Evolutionary conservation across 2,113 vertebrate species (phyloP).

Genomic region (Brachyhypopomus gauderio): DNA sequence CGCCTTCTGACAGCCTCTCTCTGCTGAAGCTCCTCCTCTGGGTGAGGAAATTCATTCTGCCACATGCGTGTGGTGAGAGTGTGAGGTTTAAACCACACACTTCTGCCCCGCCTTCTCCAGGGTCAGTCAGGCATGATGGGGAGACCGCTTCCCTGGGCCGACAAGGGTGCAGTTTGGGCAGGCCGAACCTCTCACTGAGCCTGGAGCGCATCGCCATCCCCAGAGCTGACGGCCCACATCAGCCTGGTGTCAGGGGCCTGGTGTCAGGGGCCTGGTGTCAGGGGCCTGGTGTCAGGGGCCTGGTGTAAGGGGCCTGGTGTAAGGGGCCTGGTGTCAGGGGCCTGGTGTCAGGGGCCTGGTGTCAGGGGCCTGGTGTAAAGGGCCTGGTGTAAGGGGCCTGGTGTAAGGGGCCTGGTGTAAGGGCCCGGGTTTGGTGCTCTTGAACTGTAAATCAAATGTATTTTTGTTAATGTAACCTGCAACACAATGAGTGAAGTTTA

Average conservation of each 20-base stretch:
- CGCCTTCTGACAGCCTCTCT: background rate
- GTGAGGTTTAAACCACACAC: background rate
- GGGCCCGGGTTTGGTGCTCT: too few species aligned
- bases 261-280: too few species aligned
- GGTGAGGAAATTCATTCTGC: too few species aligned
- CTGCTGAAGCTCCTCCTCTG: background rate
- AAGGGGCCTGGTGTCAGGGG: too few species aligned
- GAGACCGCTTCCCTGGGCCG: slow-evolving; percentile 6
- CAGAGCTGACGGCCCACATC: background rate
- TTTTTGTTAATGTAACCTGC: slow-evolving; percentile 63
- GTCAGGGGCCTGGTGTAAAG: too few species aligned
- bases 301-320: too few species aligned
- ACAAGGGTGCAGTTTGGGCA: slow-evolving; percentile 22
- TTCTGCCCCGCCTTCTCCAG: background rate
- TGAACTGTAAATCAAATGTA: slow-evolving; percentile 77
- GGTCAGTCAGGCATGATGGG: slow-evolving; percentile 23
- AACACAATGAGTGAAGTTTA: slow-evolving; percentile 50
- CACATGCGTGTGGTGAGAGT: background rate
- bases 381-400: too few species aligned
- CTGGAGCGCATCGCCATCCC: slow-evolving; percentile 68
- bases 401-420: too few species aligned
- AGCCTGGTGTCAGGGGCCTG: too few species aligned
- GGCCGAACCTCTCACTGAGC: slow-evolving; percentile 58
- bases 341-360: too few species aligned
- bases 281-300: too few species aligned